Base-by-base conservation (phyloP, 2,113 vertebrate species). In the Sinocyclocheilus anophthalmus region DNA sequence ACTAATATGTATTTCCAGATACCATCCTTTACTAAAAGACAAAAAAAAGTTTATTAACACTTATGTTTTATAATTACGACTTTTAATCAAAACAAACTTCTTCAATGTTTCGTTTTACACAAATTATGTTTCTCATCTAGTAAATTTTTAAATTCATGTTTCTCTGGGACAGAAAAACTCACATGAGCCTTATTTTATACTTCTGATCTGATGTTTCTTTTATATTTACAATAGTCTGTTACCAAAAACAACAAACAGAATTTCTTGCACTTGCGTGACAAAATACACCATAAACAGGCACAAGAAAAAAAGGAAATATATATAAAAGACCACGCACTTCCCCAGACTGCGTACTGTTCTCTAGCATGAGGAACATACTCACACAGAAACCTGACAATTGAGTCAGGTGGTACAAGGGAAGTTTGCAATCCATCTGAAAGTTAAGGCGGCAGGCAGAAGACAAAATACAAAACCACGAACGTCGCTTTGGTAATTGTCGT, bases 331-430 rank as follows among this genome's bases (percentile, higher is more conserved):
- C 22, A 45, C 11, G 33, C 4, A n/a, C 33, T 72, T 72, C 69
- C 69, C 33, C 33, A 70, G 1, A 8, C 30, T 33, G 33, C 33
- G 22, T 20, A 37, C 16, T 16, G 6, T 16, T 55, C 3, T 33
- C 2, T 30, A 37, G 5, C 55, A 37, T 79, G 55, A 61, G 77
- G 77, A 79, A 79, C 55, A 37, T 59, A 39, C 33, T 11, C 1
- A 79, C 30, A 79, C 12, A 48, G n/a, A 48, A 37, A 81, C 12
- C 4, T 63, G n/a, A 81, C 57, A 26, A 26, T 81, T 81, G 59
- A 26, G 59, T 42, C 59, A 63, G 22, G 2, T 8, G 0, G 65
- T 42, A 63, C 6, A 81, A 61, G 33, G 30, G 5, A 42, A 6
- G 55, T 63, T 7, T 42, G 33, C 53, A 80, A 37, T 13, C 5